Conservation (phyloP, 2,797 vertebrate species). For the Decapterus maruadsi region DNA sequence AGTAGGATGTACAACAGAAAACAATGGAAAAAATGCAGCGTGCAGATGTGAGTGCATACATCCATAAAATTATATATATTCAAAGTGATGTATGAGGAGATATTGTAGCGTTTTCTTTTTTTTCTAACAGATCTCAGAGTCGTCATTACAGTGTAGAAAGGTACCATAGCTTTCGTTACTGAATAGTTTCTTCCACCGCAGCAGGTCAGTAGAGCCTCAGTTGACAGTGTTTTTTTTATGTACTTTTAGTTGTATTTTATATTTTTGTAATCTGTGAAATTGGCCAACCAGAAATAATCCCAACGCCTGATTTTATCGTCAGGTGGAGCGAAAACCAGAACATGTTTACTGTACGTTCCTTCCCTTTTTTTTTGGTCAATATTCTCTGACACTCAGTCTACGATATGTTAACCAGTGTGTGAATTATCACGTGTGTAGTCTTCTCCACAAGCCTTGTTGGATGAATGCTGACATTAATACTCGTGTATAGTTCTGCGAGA, state of each 20-base stretch:
- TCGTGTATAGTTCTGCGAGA: slow-evolving; percentile 44
- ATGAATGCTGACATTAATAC: slow-evolving; percentile 61
- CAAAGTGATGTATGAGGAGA: slow-evolving; percentile 36
- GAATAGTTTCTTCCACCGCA: slow-evolving; percentile 19
- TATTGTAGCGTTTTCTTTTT: slow-evolving; percentile 21
- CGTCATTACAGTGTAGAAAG: slow-evolving; percentile 14
- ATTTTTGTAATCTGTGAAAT: slow-evolving; percentile 32
- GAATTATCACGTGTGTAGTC: slow-evolving; percentile 29
- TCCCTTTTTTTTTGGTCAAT: slow-evolving; percentile 19
- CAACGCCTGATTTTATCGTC: slow-evolving; percentile 40
- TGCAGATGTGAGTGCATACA: slow-evolving; percentile 40
- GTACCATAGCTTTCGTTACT: slow-evolving; percentile 2
- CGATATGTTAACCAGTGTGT: slow-evolving; percentile 30
- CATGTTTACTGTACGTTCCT: slow-evolving; percentile 15
- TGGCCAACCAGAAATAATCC: slow-evolving; percentile 38
- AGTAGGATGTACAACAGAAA: slow-evolving; percentile 39
- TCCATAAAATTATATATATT: slow-evolving; percentile 28
- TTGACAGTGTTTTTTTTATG: slow-evolving; percentile 33
- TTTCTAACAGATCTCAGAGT: slow-evolving; percentile 23
- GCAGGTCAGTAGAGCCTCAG: slow-evolving; percentile 42
- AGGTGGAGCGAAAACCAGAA: slow-evolving; percentile 33
- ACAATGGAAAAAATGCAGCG: slow-evolving; percentile 24
- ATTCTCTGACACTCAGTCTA: slow-evolving; percentile 21
- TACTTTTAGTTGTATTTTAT: background rate
- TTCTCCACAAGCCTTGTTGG: slow-evolving; percentile 36